A percentile compares a stretch with the other conserved stretches of the same genome.
Conservation (phyloP, 2,797 vertebrate species). For the Melanotaenia trifasciata region DNA sequence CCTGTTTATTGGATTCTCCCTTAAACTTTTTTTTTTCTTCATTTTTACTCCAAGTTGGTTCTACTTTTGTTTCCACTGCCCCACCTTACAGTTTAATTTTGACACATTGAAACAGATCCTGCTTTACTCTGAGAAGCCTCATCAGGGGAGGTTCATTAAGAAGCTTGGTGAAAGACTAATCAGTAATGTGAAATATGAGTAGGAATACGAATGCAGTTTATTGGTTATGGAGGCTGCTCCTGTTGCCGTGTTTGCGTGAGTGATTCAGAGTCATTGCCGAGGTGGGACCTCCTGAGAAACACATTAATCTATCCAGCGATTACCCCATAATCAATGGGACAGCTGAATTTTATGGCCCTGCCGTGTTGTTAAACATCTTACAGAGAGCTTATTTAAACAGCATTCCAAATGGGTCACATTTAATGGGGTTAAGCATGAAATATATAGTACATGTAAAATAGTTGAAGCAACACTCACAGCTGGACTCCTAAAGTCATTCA, state of each 20-base stretch:
- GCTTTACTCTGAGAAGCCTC: conserved; percentile 19
- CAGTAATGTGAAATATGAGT: conserved; percentile 72
- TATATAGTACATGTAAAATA: conserved; percentile 53
- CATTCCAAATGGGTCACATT: conserved; percentile 38
- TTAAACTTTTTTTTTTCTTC: conserved; percentile 20
- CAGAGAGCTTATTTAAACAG: conserved; percentile 76
- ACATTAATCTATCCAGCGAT: conserved; percentile 75
- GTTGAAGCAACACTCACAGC: conserved; percentile 53
- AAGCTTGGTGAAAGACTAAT: conserved; percentile 39
- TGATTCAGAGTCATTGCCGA: conserved; percentile 69
- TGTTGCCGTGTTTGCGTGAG: conserved; percentile 59
- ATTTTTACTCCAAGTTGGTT: conserved; percentile 40
- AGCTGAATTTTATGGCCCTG: conserved; percentile 64
- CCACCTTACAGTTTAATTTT: conserved; percentile 43
- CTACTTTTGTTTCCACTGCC: conserved; percentile 17
- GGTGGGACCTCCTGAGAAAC: conserved; percentile 64
- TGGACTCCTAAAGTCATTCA: conserved; percentile 42
- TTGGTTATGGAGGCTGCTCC: conserved; percentile 59
- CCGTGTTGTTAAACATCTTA: conserved; percentile 81
- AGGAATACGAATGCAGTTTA: conserved; percentile 64
- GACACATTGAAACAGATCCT: conserved; percentile 40
- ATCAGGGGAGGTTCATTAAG: conserved; percentile 25
- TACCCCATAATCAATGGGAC: conserved; percentile 79
- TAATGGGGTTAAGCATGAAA: conserved; percentile 67
- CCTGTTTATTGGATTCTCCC: conserved; percentile 9